A percentile compares a stretch with the other conserved stretches of the same genome.
Conservation (phyloP, 2,888 invertebrate genomes). For the Gasteruption jaculator region DNA sequence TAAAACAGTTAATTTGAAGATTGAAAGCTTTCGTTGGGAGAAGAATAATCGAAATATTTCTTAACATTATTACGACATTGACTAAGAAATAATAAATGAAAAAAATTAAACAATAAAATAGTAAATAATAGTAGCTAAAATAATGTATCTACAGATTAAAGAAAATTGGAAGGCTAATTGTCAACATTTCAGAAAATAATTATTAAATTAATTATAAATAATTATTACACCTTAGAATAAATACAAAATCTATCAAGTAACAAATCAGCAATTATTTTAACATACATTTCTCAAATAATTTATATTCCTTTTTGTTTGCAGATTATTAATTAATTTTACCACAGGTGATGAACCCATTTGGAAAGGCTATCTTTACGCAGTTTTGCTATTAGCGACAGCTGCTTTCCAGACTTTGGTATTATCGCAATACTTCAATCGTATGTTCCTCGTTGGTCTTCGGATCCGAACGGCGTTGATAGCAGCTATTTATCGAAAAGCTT, state of each 20-base stretch:
- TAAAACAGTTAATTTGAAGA: too few relatives aligned
- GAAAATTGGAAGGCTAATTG: too few relatives aligned
- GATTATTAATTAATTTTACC: constrained; percentile 71
- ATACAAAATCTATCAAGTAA: too few relatives aligned
- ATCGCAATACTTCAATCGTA: constrained; percentile 87
- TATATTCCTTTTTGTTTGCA: constrained; percentile 44
- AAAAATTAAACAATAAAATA: constrained; percentile 1
- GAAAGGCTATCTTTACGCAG: constrained; percentile 84
- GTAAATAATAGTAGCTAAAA: neutral
- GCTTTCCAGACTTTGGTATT: constrained; percentile 77
- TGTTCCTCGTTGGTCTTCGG: constrained; percentile 87
- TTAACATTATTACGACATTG: too few relatives aligned
- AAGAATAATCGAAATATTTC: too few relatives aligned
- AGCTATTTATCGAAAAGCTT: constrained; percentile 82
- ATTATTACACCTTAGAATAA: too few relatives aligned
- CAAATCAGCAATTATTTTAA: too few relatives aligned
- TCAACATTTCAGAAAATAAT: too few relatives aligned
- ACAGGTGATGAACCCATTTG: constrained; percentile 61
- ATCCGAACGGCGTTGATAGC: constrained; percentile 86
- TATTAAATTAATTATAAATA: too few relatives aligned
- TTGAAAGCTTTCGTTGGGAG: too few relatives aligned
- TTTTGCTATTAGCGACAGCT: constrained; percentile 70
- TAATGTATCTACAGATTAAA: constrained; percentile 3
- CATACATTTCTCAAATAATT: constrained; percentile 6
- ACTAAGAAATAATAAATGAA: too few relatives aligned